Evolutionary conservation across 2,797 vertebrate genomes (phyloP), one percentile per base, ranked within the genome.

Genomic region (Pelochelys cantorii): DNA sequence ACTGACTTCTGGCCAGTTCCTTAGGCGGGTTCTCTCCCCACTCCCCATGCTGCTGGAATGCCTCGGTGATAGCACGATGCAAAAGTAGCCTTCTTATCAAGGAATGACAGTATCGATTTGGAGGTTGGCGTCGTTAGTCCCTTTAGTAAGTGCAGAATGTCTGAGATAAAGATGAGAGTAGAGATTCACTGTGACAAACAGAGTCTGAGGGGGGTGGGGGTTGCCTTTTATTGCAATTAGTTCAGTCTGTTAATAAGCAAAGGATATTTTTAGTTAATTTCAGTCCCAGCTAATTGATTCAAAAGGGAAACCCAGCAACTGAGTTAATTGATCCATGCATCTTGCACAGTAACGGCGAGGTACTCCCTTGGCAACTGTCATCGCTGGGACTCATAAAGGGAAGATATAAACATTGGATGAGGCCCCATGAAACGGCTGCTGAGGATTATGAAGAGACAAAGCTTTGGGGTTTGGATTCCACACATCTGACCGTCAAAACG

Each of bases 211-310:
- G 71, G 54, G 57, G 37, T 22, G 1, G 34, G 48, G 60, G 48
- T 79, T 53, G 80, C 95, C 84, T 97, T 97, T 97, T 97, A 95
- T 90, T 90, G 96, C 94, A 93, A 94, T 94, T 96, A 97, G 96
- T 91, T 97, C 84, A 3, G 86, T 96, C 93, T 97, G 97, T 97
- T 98, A 97, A 97, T 97, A 97, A 96, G 95, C 93, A 93, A 96
- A 96, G 96, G 96, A 95, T 94, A 96, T 95, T 96, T 97, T 97
- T 95, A 97, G 96, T 97, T 97, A 97, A 96, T 97, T 98, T 97
- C 93, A 87, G 96, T 97, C 97, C 94, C 89, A 90, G 93, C 92
- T 95, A 96, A 97, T 97, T 97, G 97, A 97, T 95, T 96, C 94
- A 84, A 96, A 94, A 97, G 96, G 52, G 87, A 97, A 96, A 97